Percentiles rank a stretch among this genome's conserved stretches.
Conservation (phyloP, 2,797 vertebrate species). For the Erpetoichthys calabaricus region DNA sequence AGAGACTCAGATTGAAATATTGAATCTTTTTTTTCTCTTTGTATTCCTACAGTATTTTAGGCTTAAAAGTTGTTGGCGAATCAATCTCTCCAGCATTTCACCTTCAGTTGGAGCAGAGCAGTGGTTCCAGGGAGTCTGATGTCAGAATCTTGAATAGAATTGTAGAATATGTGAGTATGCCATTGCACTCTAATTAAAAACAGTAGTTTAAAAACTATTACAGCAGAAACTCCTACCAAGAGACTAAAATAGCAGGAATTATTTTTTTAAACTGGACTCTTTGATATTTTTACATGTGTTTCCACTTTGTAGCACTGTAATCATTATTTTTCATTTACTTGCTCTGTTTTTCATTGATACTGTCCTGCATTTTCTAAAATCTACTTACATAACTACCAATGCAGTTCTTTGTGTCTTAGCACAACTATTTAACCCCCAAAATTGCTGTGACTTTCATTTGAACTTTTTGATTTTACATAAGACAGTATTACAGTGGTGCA, state of each 20-base stretch:
- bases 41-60: conserved; percentile 48
- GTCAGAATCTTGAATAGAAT: conserved; percentile 62
- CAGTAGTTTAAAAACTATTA: no score
- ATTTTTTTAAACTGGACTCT: no score
- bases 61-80: conserved; percentile 71
- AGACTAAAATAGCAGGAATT: no score
- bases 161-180: conserved; percentile 63
- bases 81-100: conserved; percentile 71
- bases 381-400: no score
- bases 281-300: not conserved
- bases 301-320: not conserved
- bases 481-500: no score
- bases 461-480: no score
- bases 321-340: not conserved
- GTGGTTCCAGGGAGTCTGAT: conserved; percentile 69
- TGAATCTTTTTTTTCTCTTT: not conserved
- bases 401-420: no score
- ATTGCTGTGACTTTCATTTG: no score
- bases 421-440: no score
- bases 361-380: not conserved
- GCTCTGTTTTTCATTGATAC: conserved; percentile 5
- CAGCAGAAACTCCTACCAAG: no score
- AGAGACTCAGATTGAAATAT: no score
- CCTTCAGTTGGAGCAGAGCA: conserved; percentile 66
- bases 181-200: no score